Evolutionary conservation across 2,888 invertebrate species (phyloP), one percentile per base, ranked within the genome.

Genomic region (Danaus chrysippus): DNA sequence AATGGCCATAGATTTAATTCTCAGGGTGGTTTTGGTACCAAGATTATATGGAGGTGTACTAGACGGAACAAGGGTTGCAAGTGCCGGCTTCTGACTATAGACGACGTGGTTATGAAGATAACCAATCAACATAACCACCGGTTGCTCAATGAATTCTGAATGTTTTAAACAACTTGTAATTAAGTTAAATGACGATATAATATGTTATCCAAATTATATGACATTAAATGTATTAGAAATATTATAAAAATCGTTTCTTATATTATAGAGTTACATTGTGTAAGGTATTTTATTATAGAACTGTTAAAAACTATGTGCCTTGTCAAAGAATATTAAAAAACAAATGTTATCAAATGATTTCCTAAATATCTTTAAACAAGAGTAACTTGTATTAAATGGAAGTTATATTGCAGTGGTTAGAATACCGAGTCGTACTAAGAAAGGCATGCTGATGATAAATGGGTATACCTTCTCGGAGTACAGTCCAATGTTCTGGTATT

Each of bases 381-480:
- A 17, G 17, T 17, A 10, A 49, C 11, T 49, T 17, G 10, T 17
- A 49, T 49, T 17, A 49, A 15, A 46, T 10, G 15, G 3, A 49
- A 6, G 17, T 17, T 10, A 34, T 34, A 34, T 74, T 75, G 10
- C 73, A 79, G 81, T 81, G 8, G 9, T 65, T 0, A 63, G 72
- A 66, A 77, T 81, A 62, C 80, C 79, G 13, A 75, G 77, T 57
- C 75, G 73, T 8, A 70, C 65, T 11, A 74, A 71, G 42, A 76
- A 74, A 57, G 76, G 75, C n/a, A 61, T 82, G 64, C 66, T 83
- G 1, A 81, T 79, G 80, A 71, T 83, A n/a, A 80, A 82, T 59
- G 77, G 79, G 0, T 83, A 71, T 56, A 82, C 83, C 0, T 84
- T 71, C 64, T 82, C 83, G 0, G 73, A 81, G 62, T 81, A 79